phyloP scores from a whole-genome alignment of 2,797 vertebrate genomes.

The Petrocephalus sullivani region DNA sequence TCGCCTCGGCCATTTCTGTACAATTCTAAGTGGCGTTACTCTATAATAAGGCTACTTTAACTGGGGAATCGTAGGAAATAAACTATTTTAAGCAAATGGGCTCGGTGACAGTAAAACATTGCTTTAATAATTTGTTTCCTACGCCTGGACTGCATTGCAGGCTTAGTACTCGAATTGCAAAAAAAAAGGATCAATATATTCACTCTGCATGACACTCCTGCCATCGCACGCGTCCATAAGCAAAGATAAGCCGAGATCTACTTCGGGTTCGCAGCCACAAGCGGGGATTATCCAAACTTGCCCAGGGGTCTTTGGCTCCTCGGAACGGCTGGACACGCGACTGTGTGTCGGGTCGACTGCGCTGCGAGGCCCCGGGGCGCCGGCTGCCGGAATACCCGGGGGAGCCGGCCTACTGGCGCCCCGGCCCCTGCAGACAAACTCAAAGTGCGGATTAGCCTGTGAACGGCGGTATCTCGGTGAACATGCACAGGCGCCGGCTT shows the following conservation, averaged over 20 bases:
- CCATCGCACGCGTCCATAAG: constrained; percentile 40
- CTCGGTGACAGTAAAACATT: neutral
- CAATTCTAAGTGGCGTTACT: neutral
- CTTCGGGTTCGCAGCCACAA: constrained; percentile 41
- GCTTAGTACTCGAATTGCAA: neutral
- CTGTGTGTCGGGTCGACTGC: constrained; percentile 48
- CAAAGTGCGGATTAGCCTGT: constrained; percentile 56
- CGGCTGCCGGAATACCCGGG: constrained; percentile 47
- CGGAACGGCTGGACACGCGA: constrained; percentile 48
- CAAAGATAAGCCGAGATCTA: constrained; percentile 47
- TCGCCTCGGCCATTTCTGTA: neutral
- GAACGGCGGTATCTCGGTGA: constrained; percentile 56
- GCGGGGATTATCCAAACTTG: constrained; percentile 55
- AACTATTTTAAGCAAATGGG: neutral
- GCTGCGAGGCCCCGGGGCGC: constrained; percentile 53
- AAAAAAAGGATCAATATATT: constrained; percentile 49
- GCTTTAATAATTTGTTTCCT: neutral
- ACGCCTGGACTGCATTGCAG: neutral
- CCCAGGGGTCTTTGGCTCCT: constrained; percentile 53
- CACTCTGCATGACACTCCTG: constrained; percentile 43
- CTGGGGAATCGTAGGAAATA: neutral
- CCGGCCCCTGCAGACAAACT: constrained; percentile 39
- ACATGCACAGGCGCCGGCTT: constrained; percentile 34
- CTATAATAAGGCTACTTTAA: neutral
- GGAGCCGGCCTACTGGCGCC: constrained; percentile 30